Evolutionary conservation across 1,140 invertebrate genomes (phyloP), one percentile per base, ranked within the genome.

Genomic region (Drosophila mauritiana): DNA sequence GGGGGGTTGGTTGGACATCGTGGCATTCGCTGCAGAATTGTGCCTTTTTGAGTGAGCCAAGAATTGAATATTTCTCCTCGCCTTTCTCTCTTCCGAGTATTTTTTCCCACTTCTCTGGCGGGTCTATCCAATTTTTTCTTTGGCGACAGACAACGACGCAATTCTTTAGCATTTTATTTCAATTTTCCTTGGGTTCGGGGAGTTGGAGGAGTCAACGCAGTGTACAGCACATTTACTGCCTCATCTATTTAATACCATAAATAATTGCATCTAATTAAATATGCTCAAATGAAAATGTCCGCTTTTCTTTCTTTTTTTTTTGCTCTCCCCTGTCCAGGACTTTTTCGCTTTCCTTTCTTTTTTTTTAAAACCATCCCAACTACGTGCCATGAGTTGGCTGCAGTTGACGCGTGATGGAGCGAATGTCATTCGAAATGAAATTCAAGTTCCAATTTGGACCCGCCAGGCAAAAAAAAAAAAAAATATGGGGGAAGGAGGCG

Each of bases 251-350:
- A 91, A 91, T 91, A 91, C 90, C 90, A 91, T 91, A 91, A 91
- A 91, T 91, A 91, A 91, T 91, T 91, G 90, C 90, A 91, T 91
- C 90, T 91, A 91, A 91, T 91, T 91, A 91, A 91, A 91, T 91
- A 91, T 91, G 90, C 90, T 91, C 90, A 91, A 91, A 91, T 91
- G 90, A 91, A 91, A 91, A 91, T 91, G 90, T 91, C 90, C 90
- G 75, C 75, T 78, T 82, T 83, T 80, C 81, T 88, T 79, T 67
- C 59, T n/a, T 53, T 67, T 62, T 55, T 53, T 46, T 43, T 42
- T 22, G n/a, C n/a, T 46, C 13, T 34, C 27, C 39, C 17, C 36
- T 45, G 39, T 54, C 52, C 52, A 54, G 52, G 36, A 39, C 48
- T 67, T 42, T 46, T 17, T 8, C 49, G 36, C 40, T 53, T n/a